These are phyloP conservation scores for Sula dactylatra DNA, from an alignment of 2,113 vertebrate species.

Conservation along the genomic window DNA sequence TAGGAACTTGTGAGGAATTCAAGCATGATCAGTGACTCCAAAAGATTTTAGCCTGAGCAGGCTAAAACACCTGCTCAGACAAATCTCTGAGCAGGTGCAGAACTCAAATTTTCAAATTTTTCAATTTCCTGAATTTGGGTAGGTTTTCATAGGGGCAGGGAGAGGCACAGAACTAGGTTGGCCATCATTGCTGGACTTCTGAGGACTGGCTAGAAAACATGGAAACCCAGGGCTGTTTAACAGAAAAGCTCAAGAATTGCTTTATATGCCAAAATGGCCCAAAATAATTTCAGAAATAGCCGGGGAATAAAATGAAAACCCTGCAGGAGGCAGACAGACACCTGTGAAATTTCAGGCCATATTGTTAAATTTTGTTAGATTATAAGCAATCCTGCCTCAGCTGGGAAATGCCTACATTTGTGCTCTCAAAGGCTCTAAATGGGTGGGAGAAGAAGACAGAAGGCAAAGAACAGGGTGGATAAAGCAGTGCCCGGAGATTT, in stretches of 20 bases:
- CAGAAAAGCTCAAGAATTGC: neutral
- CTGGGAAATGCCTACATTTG: neutral
- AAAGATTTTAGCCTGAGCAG: neutral
- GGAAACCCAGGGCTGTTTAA: neutral
- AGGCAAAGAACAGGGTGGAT: neutral
- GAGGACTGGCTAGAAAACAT: neutral
- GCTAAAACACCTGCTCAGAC: neutral
- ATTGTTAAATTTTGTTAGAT: neutral
- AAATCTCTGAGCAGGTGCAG: neutral
- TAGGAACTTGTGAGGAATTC: neutral
- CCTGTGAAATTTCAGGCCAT: neutral
- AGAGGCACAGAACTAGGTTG: neutral
- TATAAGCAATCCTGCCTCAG: neutral
- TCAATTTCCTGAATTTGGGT: neutral
- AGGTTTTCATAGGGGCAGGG: neutral
- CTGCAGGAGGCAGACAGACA: neutral
- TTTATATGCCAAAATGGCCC: neutral
- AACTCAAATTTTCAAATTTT: neutral
- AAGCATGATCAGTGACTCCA: neutral
- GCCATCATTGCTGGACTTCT: neutral
- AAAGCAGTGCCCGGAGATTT: neutral
- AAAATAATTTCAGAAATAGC: neutral
- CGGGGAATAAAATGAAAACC: neutral
- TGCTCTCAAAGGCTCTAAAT: neutral
- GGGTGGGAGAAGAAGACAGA: neutral